phyloP scores from a whole-genome alignment of 2,113 vertebrate genomes.

The Sapayoa aenigma region DNA sequence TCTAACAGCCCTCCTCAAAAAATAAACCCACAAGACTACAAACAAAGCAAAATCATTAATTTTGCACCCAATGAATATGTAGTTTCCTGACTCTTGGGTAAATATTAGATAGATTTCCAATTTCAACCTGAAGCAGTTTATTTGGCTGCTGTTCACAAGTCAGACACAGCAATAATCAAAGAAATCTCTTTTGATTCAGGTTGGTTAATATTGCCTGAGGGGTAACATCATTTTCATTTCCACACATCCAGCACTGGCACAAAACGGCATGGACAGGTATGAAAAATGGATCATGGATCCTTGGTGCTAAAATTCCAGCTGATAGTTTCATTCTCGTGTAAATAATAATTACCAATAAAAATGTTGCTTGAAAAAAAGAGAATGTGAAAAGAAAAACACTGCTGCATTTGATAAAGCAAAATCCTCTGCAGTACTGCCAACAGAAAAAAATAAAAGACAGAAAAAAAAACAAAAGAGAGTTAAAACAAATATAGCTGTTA shows the following conservation, averaged over 20 bases:
- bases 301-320: slow-evolving; percentile 71
- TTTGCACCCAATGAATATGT: background rate
- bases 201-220: slow-evolving; percentile 54
- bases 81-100: slow-evolving; percentile 23
- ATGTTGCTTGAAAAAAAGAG: slow-evolving; percentile 53
- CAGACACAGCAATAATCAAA: slow-evolving; percentile 64
- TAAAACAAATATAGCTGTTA: slow-evolving; percentile 78
- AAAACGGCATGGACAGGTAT: slow-evolving; percentile 69
- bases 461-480: slow-evolving; percentile 53
- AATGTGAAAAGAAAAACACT: slow-evolving; percentile 57
- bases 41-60: background rate
- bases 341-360: slow-evolving; percentile 63
- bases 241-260: slow-evolving; percentile 67
- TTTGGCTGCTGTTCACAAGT: slow-evolving; percentile 58
- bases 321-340: slow-evolving; percentile 64
- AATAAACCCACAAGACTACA: background rate
- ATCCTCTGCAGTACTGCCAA: background rate
- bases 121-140: slow-evolving; percentile 61
- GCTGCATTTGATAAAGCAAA: slow-evolving; percentile 21
- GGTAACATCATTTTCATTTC: slow-evolving; percentile 48
- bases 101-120: slow-evolving; percentile 63
- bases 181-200: slow-evolving; percentile 48
- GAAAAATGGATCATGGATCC: slow-evolving; percentile 68
- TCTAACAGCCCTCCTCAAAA: background rate
- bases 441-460: background rate